Evolutionary conservation across 2,113 vertebrate genomes (phyloP).

Genomic region (Burhinus oedicnemus): DNA sequence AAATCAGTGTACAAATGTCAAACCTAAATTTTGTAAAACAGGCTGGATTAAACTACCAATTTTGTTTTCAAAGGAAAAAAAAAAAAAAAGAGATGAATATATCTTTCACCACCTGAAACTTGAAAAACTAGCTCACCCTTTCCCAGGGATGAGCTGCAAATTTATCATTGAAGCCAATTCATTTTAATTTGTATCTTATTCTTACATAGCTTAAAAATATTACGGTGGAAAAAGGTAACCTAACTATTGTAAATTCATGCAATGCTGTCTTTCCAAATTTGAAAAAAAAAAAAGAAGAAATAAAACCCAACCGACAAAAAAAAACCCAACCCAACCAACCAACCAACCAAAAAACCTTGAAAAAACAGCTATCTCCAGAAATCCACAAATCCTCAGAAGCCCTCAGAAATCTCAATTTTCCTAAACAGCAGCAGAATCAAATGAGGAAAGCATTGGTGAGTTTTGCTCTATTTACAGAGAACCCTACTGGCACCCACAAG

Average conservation of each 20-base stretch:
- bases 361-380: background rate
- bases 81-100: background rate
- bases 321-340: too few species aligned
- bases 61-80: background rate
- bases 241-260: background rate
- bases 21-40: background rate
- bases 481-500: background rate
- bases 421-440: background rate
- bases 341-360: too few species aligned
- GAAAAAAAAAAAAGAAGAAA: background rate
- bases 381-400: background rate
- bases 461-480: background rate
- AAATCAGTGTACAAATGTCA: background rate
- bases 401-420: background rate
- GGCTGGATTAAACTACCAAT: background rate
- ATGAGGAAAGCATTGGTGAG: background rate
- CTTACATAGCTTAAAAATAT: background rate
- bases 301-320: accelerated
- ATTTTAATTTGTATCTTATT: background rate
- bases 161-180: background rate
- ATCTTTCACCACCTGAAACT: background rate
- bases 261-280: background rate
- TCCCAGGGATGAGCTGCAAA: background rate
- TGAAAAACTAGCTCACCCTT: background rate
- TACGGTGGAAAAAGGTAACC: background rate